These are phyloP conservation scores for Pteropus alecto DNA, from an alignment of 2,113 vertebrate species.

Conservation along the genomic window DNA sequence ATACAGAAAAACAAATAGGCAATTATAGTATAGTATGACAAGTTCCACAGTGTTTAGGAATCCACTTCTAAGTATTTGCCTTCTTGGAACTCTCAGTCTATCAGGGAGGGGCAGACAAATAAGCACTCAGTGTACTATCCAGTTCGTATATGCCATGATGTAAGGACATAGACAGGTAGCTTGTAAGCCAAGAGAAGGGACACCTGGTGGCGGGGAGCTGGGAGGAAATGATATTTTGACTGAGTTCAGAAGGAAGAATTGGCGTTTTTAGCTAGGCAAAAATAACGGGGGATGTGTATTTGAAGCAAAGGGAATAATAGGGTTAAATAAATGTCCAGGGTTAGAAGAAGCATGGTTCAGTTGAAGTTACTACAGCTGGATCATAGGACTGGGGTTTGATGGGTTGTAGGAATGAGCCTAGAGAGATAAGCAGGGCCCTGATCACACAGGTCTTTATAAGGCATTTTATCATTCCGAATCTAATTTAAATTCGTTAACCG, in stretches of 20 bases:
- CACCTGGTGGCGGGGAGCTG: background rate
- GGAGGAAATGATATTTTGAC: background rate
- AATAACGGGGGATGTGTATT: background rate
- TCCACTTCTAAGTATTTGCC: background rate
- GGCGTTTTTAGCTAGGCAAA: background rate
- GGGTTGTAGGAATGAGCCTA: background rate
- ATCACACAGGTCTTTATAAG: background rate
- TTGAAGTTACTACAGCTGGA: background rate
- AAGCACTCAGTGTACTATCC: fast-evolving
- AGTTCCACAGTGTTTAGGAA: background rate
- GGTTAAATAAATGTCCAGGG: background rate
- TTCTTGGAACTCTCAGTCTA: background rate
- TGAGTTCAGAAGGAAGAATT: background rate
- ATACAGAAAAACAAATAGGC: background rate
- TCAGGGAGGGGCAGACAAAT: background rate
- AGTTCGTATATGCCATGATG: background rate
- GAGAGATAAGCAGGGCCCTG: background rate
- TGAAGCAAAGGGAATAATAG: background rate
- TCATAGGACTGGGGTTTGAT: background rate
- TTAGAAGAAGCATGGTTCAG: background rate
- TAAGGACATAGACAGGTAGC: background rate
- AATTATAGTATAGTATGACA: background rate
- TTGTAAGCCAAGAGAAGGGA: background rate
- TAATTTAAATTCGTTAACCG: background rate
- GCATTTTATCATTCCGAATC: background rate